Evolutionary conservation across 2,113 vertebrate genomes (phyloP), one percentile per base, ranked within the genome.

Genomic region (Eulacestoma nigropectus): DNA sequence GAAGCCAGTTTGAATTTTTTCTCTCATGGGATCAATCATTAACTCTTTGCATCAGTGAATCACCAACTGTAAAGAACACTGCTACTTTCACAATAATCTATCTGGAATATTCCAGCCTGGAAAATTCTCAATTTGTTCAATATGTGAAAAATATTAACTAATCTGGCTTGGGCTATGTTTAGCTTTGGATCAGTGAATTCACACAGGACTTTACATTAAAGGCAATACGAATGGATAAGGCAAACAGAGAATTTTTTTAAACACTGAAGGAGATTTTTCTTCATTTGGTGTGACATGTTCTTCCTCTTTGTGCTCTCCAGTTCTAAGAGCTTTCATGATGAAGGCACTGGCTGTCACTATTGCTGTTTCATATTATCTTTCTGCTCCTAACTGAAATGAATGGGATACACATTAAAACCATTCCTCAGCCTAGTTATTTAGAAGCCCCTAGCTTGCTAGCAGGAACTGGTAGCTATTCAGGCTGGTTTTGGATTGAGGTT

Each of bases 371-470:
- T 46, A 82, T 91, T 95, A 89, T 79, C 57, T 49, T 87, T 74
- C 73, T 78, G 60, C 52, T 86, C 55, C n/a, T 69, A 89, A 89
- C 57, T 76, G 89, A 92, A 95, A 93, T 60, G 59, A 93, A 94
- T 81, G 64, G 68, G 76, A 92, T 67, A 46, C 50, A 90, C 79
- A 91, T 84, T 84, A 82, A 94, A 95, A 93, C 63, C 70, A 81
- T 86, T 89, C 55, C 52, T 94, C 80, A 84, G 23, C 18, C 26
- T 11, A 64, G 44, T 41, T 55, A 88, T 50, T 55, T 22, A 56
- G 26, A 64, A 92, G 55, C 5, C 41, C 9, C 26, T 19, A n/a
- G 60, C 11, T 80, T 83, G 64, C 72, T 65, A 90, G 37, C 30
- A 93, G 23, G 55, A 93, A 35, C 49, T 39, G 62, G 39, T 49